Conservation (phyloP, 2,888 invertebrate genomes). For the Ceramica pisi region DNA sequence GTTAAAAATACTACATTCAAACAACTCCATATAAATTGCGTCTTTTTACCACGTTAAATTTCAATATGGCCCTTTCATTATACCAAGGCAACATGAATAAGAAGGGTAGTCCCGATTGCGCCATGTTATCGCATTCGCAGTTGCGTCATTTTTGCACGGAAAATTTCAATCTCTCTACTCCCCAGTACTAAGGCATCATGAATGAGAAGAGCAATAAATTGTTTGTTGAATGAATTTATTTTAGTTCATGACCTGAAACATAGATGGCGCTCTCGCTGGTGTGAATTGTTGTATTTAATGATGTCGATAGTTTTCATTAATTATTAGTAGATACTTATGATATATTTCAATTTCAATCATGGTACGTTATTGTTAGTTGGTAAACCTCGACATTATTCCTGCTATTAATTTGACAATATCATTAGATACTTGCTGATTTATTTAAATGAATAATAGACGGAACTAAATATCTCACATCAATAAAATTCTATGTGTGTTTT, state of each 20-base stretch:
- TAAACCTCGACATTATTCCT: too few species aligned
- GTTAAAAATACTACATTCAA: too few species aligned
- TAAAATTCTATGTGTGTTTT: too few species aligned
- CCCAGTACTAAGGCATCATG: slow-evolving; percentile 42
- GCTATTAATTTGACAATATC: too few species aligned
- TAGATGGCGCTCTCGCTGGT: slow-evolving; percentile 15
- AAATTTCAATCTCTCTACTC: slow-evolving; percentile 35
- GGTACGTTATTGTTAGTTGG: too few species aligned
- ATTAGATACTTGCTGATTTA: too few species aligned
- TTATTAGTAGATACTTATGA: too few species aligned
- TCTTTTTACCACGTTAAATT: slow-evolving; percentile 31
- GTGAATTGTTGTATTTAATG: neutral
- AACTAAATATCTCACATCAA: too few species aligned
- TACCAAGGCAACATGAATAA: slow-evolving; percentile 22
- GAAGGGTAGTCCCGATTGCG: neutral
- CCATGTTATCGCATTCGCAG: slow-evolving; percentile 6
- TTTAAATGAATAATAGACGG: too few species aligned
- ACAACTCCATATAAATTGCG: neutral
- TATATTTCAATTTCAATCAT: too few species aligned
- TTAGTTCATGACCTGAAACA: neutral
- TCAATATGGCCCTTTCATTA: slow-evolving; percentile 10
- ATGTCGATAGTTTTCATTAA: neutral
- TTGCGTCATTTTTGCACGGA: slow-evolving; percentile 37
- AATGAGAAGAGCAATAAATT: slow-evolving; percentile 8
- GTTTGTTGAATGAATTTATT: neutral